Conservation (phyloP, 1,140 invertebrate genomes). For the Zaprionus taronus region DNA sequence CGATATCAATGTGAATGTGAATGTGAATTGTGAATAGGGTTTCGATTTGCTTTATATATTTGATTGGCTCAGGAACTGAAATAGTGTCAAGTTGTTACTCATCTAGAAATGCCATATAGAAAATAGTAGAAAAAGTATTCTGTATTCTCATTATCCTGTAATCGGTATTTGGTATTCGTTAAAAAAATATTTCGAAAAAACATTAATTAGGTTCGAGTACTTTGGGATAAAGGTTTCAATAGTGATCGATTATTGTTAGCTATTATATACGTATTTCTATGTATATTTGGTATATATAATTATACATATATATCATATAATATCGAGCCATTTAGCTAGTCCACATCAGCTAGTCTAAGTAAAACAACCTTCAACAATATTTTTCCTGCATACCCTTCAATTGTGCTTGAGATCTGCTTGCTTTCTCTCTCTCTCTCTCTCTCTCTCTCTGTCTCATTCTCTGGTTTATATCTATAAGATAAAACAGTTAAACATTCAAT, state of each 20-base stretch:
- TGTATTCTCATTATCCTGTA: slow-evolving; percentile 14
- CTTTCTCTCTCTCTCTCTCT: not conserved
- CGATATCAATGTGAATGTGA: slow-evolving; percentile 26
- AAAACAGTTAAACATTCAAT: slow-evolving; percentile 53
- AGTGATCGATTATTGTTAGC: slow-evolving; percentile 1
- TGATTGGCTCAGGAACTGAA: slow-evolving; percentile 45
- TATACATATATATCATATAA: slow-evolving; percentile 16
- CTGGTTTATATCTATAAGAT: slow-evolving; percentile 43
- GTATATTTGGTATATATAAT: not conserved
- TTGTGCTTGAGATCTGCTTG: slow-evolving; percentile 39
- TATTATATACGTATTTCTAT: not conserved
- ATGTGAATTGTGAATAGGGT: not conserved
- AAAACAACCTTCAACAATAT: slow-evolving; percentile 52
- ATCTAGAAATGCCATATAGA: slow-evolving; percentile 45
- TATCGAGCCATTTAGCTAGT: slow-evolving; percentile 22
- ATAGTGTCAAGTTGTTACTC: slow-evolving; percentile 25
- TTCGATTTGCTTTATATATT: not conserved
- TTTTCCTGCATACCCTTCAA: slow-evolving; percentile 43
- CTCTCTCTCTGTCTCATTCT: not conserved
- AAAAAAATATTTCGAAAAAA: slow-evolving; percentile 35
- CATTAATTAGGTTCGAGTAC: slow-evolving; percentile 22
- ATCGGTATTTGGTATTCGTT: slow-evolving; percentile 19
- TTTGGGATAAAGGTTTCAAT: slow-evolving; percentile 12
- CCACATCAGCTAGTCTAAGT: slow-evolving; percentile 23
- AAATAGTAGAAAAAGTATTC: slow-evolving; percentile 46